Base-by-base conservation (phyloP, 2,888 invertebrate genomes). In the Limnephilus auricula region DNA sequence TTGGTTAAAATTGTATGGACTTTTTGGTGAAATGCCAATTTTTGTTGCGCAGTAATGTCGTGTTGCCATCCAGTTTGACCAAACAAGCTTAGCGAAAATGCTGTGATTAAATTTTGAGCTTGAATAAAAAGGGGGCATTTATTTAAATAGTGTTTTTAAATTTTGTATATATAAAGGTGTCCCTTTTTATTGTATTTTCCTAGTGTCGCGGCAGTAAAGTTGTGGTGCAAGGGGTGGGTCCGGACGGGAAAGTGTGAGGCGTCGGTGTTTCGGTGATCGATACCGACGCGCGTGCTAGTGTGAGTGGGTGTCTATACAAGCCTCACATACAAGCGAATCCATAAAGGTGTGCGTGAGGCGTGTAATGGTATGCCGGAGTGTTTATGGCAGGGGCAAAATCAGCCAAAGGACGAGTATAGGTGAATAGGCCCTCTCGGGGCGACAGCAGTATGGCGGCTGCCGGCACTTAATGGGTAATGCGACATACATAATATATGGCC, bases 181-280 rank as follows among this genome's bases (percentile, higher is more conserved):
- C 13, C 13, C 13, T 79, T 80, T 80, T 80, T 80, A 32, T 32
- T 32, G 37, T 89, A 83, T 82, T 83, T 45, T 32, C 65, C 31
- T 32, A 2, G 90, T 84, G 90, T 32, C 90, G n/a, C 83, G 45
- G 89, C 80, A 80, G 79, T 34, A 50, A 83, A 83, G 65, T 31
- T 78, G 87, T 78, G 87, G 31, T 31, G 87, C 79, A n/a, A 79
- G 87, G 87, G 65, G 87, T 88, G 87, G 79, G 34, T 78, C 32
- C 25, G 87, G 87, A 88, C 78, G 78, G 87, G 87, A 88, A 79
- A 88, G 87, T 88, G 87, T 88, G 87, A 88, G 87, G 65, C 37
- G 87, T 65, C 86, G 86, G 89, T 89, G 89, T 50, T 89, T 82
- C 40, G 30, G 90, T 90, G 90, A 90, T 90, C 90, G 90, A 90